A percentile compares a stretch with the other conserved stretches of the same genome.
Evolutionary conservation across 2,113 vertebrate genomes (phyloP).

Genomic region (Varanus salvator): DNA sequence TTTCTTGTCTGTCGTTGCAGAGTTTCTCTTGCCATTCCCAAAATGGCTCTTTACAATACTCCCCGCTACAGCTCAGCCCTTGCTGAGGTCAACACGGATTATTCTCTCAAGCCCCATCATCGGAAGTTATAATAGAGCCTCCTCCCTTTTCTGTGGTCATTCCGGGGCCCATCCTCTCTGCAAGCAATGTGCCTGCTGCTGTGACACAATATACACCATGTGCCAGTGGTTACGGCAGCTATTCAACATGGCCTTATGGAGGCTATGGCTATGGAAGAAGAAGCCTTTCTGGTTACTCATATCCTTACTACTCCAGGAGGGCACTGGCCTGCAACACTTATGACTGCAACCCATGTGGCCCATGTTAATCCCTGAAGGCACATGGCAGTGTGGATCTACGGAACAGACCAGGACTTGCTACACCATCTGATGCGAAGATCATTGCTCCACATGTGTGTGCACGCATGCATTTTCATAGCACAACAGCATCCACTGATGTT

Average conservation of each 20-base stretch:
- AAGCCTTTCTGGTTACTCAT: neutral
- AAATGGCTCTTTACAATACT: neutral
- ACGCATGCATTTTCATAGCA: neutral
- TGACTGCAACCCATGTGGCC: neutral
- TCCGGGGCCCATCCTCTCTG: neutral
- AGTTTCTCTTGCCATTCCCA: neutral
- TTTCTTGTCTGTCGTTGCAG: neutral
- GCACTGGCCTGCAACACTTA: neutral
- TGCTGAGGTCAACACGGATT: neutral
- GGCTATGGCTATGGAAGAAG: neutral
- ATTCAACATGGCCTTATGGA: neutral
- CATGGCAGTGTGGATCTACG: neutral
- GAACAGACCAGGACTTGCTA: neutral
- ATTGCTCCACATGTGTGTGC: neutral
- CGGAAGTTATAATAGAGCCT: neutral
- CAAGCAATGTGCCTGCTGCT: neutral
- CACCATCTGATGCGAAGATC: neutral
- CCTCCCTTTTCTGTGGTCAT: too few species aligned
- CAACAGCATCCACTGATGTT: too few species aligned
- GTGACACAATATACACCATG: neutral
- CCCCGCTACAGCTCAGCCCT: neutral
- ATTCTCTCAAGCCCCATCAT: neutral
- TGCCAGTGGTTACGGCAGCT: neutral
- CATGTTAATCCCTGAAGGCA: neutral
- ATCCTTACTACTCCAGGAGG: neutral